Conservation (phyloP, 2,888 invertebrate genomes). For the Mesochorus sp. region DNA sequence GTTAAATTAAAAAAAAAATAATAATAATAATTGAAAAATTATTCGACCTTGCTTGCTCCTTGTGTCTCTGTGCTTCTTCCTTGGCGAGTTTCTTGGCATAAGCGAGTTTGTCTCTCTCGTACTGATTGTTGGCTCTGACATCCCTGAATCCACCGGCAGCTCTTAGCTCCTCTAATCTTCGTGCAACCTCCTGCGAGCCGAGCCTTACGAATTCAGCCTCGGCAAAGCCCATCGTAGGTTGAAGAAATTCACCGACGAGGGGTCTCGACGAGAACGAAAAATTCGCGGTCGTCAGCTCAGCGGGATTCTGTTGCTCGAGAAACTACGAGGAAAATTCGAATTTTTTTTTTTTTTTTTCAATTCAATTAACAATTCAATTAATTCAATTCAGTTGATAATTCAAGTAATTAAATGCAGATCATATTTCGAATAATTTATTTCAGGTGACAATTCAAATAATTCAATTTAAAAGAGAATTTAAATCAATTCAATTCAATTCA, state of each 20-base stretch:
- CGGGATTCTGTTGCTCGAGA: conserved; percentile 79
- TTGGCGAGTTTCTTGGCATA: conserved; percentile 89
- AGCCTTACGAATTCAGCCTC: conserved; percentile 90
- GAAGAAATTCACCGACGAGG: conserved; percentile 95
- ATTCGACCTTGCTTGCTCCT: conserved; percentile 82
- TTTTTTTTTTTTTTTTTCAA: no score
- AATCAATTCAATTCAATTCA: no score
- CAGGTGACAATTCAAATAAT: no score
- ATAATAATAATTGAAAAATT: no score
- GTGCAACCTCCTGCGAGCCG: conserved; percentile 91
- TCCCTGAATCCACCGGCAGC: conserved; percentile 87
- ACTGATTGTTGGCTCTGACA: conserved; percentile 77
- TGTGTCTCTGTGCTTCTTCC: conserved; percentile 85
- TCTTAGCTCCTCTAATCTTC: conserved; percentile 86
- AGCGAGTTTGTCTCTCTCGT: conserved; percentile 79
- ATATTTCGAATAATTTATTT: no score
- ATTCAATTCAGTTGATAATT: no score
- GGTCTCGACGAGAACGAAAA: conserved; percentile 96
- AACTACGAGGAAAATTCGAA: no score
- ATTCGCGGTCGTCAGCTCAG: conserved; percentile 91
- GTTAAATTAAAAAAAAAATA: no score
- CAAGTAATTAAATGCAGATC: no score
- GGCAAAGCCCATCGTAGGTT: conserved; percentile 85
- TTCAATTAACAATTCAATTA: no score
- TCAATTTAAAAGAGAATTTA: no score